phyloP scores from a whole-genome alignment of 2,797 vertebrate genomes.

The Schizopygopsis malacanthus region DNA sequence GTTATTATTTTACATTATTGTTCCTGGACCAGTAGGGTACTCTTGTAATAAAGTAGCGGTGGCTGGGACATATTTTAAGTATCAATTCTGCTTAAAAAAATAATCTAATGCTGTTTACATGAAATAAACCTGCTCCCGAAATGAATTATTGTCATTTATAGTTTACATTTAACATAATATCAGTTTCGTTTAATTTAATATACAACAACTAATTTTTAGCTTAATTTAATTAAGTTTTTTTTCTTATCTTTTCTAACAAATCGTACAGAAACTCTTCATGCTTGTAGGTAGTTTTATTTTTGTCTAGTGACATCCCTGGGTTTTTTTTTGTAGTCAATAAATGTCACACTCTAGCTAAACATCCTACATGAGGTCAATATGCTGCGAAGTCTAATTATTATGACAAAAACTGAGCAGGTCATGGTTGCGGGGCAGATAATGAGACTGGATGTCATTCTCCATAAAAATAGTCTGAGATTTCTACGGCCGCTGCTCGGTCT shows the following conservation, averaged over 20 bases:
- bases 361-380: neutral
- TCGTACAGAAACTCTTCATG: neutral
- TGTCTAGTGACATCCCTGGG: neutral
- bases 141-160: neutral
- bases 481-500: conserved; percentile 15
- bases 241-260: neutral
- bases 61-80: no score
- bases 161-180: neutral
- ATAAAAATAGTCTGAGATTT: neutral
- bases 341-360: neutral
- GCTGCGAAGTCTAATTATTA: conserved; percentile 5
- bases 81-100: no score
- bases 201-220: neutral
- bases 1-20: no score
- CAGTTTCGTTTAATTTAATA: neutral
- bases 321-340: neutral
- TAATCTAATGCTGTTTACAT: no score
- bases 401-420: conserved; percentile 2
- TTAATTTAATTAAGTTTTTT: no score
- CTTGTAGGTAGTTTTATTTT: neutral
- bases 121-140: no score
- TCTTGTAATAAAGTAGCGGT: no score
- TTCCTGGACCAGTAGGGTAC: no score
- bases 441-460: conserved; percentile 10
- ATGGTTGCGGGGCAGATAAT: neutral